Conservation (phyloP, 2,113 vertebrate genomes). For the Cricetomys ansorgei region DNA sequence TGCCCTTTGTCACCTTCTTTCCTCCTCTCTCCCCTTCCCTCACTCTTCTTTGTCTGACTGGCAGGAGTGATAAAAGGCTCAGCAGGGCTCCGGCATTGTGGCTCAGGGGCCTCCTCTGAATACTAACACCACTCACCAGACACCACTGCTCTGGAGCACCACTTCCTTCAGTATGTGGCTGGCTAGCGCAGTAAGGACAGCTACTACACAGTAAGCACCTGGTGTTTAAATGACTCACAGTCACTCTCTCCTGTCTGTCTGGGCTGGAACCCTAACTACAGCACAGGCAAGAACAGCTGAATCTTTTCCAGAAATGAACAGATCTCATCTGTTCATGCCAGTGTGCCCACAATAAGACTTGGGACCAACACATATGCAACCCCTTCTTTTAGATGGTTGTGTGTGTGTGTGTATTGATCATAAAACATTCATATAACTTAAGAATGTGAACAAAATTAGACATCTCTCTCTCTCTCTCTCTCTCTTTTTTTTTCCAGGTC, state of each 20-base stretch:
- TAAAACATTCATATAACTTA: constrained; percentile 37
- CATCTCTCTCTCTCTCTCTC: background rate
- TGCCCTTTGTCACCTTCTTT: background rate
- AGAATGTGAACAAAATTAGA: constrained; percentile 52
- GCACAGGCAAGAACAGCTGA: background rate
- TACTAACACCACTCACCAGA: background rate
- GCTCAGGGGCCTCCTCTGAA: background rate
- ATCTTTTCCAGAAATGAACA: background rate
- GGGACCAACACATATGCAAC: background rate
- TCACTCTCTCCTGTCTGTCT: background rate
- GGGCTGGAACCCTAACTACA: background rate
- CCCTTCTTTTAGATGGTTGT: background rate
- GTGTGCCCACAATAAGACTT: background rate
- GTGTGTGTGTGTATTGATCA: background rate
- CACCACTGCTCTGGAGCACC: background rate
- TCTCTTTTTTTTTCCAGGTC: no score
- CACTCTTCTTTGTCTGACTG: background rate
- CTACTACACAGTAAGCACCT: background rate
- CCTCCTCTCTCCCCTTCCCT: no score
- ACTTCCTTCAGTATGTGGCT: background rate
- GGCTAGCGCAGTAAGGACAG: background rate
- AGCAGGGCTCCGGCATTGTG: background rate
- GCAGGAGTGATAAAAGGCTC: background rate
- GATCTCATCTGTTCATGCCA: background rate
- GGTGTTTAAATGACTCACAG: background rate